Evolutionary conservation across 2,888 invertebrate species (phyloP).

Genomic region (Torymus tubicola): DNA sequence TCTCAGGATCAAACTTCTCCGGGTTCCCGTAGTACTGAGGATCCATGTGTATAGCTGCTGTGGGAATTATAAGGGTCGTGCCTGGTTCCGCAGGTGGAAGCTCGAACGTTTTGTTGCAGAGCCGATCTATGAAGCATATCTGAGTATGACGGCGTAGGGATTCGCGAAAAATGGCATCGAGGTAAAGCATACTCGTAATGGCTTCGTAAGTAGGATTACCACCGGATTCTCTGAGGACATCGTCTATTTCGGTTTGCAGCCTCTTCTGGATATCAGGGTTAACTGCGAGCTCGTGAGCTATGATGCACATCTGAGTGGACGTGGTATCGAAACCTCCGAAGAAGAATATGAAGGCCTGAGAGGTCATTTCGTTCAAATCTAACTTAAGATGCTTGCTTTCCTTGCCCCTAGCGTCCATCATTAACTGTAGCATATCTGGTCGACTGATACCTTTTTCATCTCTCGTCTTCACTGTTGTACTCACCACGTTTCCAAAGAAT

Average conservation of each 20-base stretch:
- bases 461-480: conserved; percentile 61
- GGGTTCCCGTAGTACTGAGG: conserved; percentile 72
- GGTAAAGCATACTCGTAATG: conserved; percentile 77
- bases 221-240: conserved; percentile 60
- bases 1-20: conserved; percentile 73
- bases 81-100: conserved; percentile 70
- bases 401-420: conserved; percentile 76
- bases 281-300: conserved; percentile 63
- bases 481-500: conserved; percentile 60
- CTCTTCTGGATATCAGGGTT: conserved; percentile 65
- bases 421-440: conserved; percentile 80
- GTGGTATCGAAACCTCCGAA: conserved; percentile 69
- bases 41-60: conserved; percentile 72
- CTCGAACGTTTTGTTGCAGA: conserved; percentile 68
- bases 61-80: conserved; percentile 68
- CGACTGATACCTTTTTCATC: conserved; percentile 69
- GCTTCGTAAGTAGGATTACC: conserved; percentile 75
- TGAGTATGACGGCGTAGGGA: conserved; percentile 68
- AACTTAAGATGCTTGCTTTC: conserved; percentile 52
- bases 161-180: conserved; percentile 78
- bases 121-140: conserved; percentile 65
- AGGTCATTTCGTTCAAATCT: conserved; percentile 74
- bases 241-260: conserved; percentile 70
- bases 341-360: conserved; percentile 63
- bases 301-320: conserved; percentile 64